A percentile compares a stretch with the other conserved stretches of the same genome.
These are phyloP conservation scores for Myxocyprinus asiaticus DNA, from an alignment of 2,113 vertebrate genomes.

Conservation along the genomic window DNA sequence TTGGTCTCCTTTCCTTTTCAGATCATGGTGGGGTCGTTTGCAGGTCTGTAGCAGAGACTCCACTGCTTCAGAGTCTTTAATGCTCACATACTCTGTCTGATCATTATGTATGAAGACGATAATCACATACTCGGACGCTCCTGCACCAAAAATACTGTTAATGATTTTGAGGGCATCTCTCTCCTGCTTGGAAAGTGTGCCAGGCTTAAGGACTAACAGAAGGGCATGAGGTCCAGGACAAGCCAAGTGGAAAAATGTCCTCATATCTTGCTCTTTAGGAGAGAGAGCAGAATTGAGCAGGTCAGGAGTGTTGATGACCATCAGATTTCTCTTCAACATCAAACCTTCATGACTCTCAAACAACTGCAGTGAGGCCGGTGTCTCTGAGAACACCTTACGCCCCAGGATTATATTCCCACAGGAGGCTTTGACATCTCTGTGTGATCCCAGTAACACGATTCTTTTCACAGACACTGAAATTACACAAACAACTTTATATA, in stretches of 20 bases:
- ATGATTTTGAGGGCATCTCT: neutral
- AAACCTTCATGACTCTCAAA: slow-evolving; percentile 6
- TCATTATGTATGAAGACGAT: slow-evolving; percentile 8
- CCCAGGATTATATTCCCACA: neutral
- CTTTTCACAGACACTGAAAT: neutral
- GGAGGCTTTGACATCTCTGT: neutral
- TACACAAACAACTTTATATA: too few species aligned
- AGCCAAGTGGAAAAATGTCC: neutral
- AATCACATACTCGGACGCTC: slow-evolving; percentile 10
- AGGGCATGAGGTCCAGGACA: slow-evolving; percentile 24
- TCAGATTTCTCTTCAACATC: neutral
- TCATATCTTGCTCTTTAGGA: neutral
- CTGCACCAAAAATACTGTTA: slow-evolving; percentile 4
- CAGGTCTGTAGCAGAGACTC: neutral
- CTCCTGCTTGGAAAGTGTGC: neutral
- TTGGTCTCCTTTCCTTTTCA: slow-evolving; percentile 9
- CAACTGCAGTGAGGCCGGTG: neutral
- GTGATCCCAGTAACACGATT: neutral
- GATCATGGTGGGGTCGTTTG: neutral
- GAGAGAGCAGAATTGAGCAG: slow-evolving; percentile 1
- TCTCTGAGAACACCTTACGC: neutral
- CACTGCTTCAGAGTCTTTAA: neutral
- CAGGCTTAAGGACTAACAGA: slow-evolving; percentile 3
- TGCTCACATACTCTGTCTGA: neutral
- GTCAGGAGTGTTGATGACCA: slow-evolving; percentile 24